Percentiles rank a stretch among this genome's conserved stretches.
Evolutionary conservation across 2,797 vertebrate genomes (phyloP).

Genomic region (Alcedo quadribrachys): DNA sequence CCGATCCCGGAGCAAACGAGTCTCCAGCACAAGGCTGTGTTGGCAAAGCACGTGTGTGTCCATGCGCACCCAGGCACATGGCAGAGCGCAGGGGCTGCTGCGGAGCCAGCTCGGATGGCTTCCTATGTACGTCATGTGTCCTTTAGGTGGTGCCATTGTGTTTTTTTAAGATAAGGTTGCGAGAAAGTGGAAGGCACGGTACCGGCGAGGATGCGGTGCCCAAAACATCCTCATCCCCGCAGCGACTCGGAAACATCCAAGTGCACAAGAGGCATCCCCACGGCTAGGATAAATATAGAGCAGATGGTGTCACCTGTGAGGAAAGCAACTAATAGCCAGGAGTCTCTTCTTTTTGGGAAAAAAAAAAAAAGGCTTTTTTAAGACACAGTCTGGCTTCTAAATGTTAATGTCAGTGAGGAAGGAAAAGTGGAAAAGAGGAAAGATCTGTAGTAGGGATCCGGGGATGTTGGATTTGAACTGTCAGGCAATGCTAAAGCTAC

Average conservation of each 20-base stretch:
- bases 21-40: neutral
- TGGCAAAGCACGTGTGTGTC: neutral
- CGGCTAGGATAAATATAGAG: conserved; percentile 25
- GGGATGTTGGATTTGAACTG: neutral
- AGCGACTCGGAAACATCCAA: conserved; percentile 54
- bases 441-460: fast-evolving
- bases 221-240: conserved; percentile 5
- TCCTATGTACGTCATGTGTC: neutral
- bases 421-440: neutral
- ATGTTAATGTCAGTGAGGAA: neutral
- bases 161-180: conserved; percentile 38
- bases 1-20: neutral
- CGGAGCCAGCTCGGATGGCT: fast-evolving
- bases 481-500: neutral
- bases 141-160: conserved; percentile 77
- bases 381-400: neutral
- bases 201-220: neutral
- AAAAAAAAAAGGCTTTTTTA: no score
- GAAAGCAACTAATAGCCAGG: neutral
- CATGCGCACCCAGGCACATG: fast-evolving
- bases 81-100: neutral
- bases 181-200: fast-evolving
- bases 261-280: neutral
- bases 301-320: neutral
- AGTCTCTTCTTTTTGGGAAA: neutral